These are phyloP conservation scores for Keiferia lycopersicella DNA, from an alignment of 2,888 invertebrate species.

Conservation along the genomic window DNA sequence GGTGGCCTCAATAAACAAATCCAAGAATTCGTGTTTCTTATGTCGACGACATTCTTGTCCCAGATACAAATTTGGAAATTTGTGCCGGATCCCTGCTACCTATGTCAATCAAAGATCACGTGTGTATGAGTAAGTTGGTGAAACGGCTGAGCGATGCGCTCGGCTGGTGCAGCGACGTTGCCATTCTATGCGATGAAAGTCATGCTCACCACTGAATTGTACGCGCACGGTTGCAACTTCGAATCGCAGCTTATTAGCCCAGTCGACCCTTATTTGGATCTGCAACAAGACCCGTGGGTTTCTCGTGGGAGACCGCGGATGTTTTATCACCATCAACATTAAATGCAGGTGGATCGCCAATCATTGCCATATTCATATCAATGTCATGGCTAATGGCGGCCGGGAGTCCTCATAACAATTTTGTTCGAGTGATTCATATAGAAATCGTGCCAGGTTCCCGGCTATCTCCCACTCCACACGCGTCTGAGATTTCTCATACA, in stretches of 20 bases:
- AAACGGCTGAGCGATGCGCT: slow-evolving; percentile 59
- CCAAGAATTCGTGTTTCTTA: slow-evolving; percentile 34
- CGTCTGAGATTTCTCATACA: slow-evolving; percentile 47
- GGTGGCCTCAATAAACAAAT: slow-evolving; percentile 51
- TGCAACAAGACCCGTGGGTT: slow-evolving; percentile 51
- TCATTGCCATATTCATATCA: slow-evolving; percentile 34
- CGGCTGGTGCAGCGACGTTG: slow-evolving; percentile 59
- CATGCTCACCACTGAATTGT: slow-evolving; percentile 54
- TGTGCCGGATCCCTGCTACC: slow-evolving; percentile 1
- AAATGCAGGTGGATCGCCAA: slow-evolving; percentile 37
- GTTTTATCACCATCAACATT: slow-evolving; percentile 44
- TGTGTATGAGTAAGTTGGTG: slow-evolving; percentile 39
- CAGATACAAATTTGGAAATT: slow-evolving; percentile 29
- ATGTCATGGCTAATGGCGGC: background rate
- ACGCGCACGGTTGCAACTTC: slow-evolving; percentile 47
- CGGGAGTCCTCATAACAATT: slow-evolving; percentile 21
- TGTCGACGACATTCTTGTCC: slow-evolving; percentile 33
- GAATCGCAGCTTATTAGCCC: slow-evolving; percentile 50
- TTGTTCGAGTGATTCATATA: slow-evolving; percentile 52
- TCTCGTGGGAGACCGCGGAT: slow-evolving; percentile 56
- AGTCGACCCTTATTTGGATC: slow-evolving; percentile 58
- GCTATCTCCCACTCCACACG: slow-evolving; percentile 46
- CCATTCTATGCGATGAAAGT: slow-evolving; percentile 77
- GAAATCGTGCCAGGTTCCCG: slow-evolving; percentile 58
- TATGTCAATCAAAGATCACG: slow-evolving; percentile 32